Conservation (phyloP, 1,140 invertebrate genomes). For the Pectinophora gossypiella region DNA sequence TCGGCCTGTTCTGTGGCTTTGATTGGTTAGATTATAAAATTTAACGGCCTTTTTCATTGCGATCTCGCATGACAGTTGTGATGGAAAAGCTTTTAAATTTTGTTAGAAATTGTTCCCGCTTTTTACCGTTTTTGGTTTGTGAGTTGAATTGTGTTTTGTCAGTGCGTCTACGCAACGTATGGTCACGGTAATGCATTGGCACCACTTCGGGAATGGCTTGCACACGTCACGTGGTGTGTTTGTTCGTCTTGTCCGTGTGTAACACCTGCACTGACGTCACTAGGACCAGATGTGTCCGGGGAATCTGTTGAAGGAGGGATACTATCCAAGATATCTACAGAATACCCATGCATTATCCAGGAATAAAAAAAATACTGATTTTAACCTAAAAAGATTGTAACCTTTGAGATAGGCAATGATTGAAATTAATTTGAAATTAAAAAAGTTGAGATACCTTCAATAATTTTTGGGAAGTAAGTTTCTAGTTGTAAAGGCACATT, state of each 20-base stretch:
- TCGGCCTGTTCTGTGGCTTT: slow-evolving; percentile 27
- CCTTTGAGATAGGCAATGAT: too few species aligned
- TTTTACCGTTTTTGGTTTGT: slow-evolving; percentile 15
- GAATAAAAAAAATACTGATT: too few species aligned
- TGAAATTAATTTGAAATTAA: too few species aligned
- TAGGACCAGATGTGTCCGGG: too few species aligned
- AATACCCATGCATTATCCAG: too few species aligned
- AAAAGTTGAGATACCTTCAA: too few species aligned
- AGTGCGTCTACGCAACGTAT: slow-evolving; percentile 67
- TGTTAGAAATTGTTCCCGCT: slow-evolving; percentile 15
- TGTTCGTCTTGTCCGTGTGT: slow-evolving; percentile 47
- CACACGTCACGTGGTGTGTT: slow-evolving; percentile 41
- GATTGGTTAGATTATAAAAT: slow-evolving; percentile 11
- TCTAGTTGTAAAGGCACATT: too few species aligned
- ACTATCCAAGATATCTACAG: too few species aligned
- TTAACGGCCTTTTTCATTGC: background rate
- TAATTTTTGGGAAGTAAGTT: too few species aligned
- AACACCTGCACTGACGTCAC: slow-evolving; percentile 17
- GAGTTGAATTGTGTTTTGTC: too few species aligned
- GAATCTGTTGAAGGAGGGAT: too few species aligned
- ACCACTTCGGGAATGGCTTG: slow-evolving; percentile 53
- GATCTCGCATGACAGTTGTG: background rate
- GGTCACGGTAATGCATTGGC: slow-evolving; percentile 44
- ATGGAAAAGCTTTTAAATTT: background rate
- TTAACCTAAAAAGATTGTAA: too few species aligned